phyloP scores from a whole-genome alignment of 2,113 vertebrate genomes.

The Uria lomvia region DNA sequence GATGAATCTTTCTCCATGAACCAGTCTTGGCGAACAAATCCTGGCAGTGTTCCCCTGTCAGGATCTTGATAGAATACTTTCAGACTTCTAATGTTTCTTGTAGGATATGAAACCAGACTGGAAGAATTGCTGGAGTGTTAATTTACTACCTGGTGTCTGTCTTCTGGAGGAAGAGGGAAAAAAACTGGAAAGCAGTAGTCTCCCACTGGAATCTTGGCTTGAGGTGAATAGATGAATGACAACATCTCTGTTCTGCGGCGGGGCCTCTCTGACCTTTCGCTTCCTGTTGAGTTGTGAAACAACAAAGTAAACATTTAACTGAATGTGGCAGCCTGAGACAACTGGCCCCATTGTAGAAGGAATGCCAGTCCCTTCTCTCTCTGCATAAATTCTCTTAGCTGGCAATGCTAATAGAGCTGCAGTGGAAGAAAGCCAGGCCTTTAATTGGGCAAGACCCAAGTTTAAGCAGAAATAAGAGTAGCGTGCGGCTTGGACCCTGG shows the following conservation, averaged over 20 bases:
- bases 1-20: background rate
- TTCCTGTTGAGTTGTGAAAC: slow-evolving; percentile 78
- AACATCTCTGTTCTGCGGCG: slow-evolving; percentile 43
- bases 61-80: background rate
- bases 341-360: slow-evolving; percentile 49
- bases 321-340: slow-evolving; percentile 55
- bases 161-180: background rate
- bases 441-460: slow-evolving; percentile 23
- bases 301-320: slow-evolving; percentile 80
- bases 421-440: slow-evolving; percentile 33
- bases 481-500: background rate
- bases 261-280: slow-evolving; percentile 59
- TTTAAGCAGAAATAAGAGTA: background rate
- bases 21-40: background rate
- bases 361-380: background rate
- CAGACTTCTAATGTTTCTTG: background rate
- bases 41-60: background rate
- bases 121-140: background rate
- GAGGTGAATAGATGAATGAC: slow-evolving; percentile 50
- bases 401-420: slow-evolving; percentile 63
- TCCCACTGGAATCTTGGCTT: slow-evolving; percentile 63
- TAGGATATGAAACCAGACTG: background rate
- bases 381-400: slow-evolving; percentile 71
- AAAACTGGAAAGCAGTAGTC: slow-evolving; percentile 26
- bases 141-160: slow-evolving; percentile 35